A percentile compares a stretch with the other conserved stretches of the same genome.
phyloP scores from a whole-genome alignment of 2,888 invertebrate species.

The Caenorhabditis panamensis region DNA sequence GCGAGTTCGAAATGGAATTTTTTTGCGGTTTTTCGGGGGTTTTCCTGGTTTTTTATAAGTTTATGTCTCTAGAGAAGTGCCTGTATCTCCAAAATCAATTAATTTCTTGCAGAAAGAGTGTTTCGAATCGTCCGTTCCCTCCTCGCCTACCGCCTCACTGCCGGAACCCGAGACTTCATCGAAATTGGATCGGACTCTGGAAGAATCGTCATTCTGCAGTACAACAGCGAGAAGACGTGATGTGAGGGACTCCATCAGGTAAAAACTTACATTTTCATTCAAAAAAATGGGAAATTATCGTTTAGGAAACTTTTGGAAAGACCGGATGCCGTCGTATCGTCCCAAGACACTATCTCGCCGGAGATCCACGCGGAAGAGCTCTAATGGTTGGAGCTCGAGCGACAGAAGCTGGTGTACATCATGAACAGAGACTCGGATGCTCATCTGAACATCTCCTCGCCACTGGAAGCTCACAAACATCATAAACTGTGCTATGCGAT shows the following conservation, averaged over 20 bases:
- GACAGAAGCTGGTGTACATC: conserved; percentile 98
- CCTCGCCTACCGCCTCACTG: conserved; percentile 97
- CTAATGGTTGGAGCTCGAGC: conserved; percentile 98
- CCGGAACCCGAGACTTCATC: conserved; percentile 98
- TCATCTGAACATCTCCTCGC: conserved; percentile 96
- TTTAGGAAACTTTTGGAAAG: conserved; percentile 96
- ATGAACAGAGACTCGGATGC: conserved; percentile 98
- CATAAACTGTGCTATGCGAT: conserved; percentile 98
- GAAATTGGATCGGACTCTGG: conserved; percentile 99
- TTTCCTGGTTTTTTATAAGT: no score
- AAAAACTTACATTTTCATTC: not conserved
- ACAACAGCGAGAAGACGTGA: conserved; percentile 92
- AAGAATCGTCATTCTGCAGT: conserved; percentile 96
- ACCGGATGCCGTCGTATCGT: conserved; percentile 98
- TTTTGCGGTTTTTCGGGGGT: no score
- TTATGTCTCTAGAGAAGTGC: no score
- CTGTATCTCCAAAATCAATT: no score
- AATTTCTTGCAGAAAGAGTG: no score
- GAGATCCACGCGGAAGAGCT: conserved; percentile 98
- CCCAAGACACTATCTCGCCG: conserved; percentile 97
- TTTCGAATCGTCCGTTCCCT: conserved; percentile 97
- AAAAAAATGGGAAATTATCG: not conserved
- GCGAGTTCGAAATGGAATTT: no score
- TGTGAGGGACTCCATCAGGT: conserved; percentile 92
- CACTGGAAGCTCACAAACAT: conserved; percentile 94